Base-by-base conservation (phyloP, 2,113 vertebrate species). In the Platichthys flesus region DNA sequence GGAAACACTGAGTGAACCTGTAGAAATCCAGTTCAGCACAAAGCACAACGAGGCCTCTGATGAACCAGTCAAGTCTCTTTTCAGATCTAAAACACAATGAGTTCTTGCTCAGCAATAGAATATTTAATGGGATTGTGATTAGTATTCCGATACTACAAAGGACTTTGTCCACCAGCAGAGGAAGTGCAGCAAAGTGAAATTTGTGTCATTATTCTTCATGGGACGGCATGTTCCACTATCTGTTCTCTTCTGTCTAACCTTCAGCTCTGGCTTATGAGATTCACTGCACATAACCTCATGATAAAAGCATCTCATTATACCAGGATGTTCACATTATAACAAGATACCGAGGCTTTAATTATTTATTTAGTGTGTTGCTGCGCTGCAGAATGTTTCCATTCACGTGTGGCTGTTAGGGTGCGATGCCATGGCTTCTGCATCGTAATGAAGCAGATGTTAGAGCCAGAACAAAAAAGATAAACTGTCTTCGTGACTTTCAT, bases 181-280 rank as follows among this genome's bases (percentile, higher is more conserved):
- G 9, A 5, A 58, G 31, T 69, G 67, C 57, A 42, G 80, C 56
- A 75, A 75, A 78, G 71, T 82, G 63, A 70, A 80, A 75, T 40
- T 49, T 15, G 71, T 60, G 62, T 73, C 45, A 45, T 59, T 76
- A 37, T 82, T 83, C 80, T 83, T 87, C 45, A 67, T 54, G 20
- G 2, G 47, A 71, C 64, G 62, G 59, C 62, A 67, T 73, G 71
- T 77, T 79, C 54, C 49, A 0, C 58, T 71, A 78, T 81, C 82
- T 76, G 54, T 76, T 60, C 64, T 79, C 72, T 69, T 74, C 55
- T 42, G 67, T 76, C 60, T 62, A 71, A 86, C 79, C 76, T 86
- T 35, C 73, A 82, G 73, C 62, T 12, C 35, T 15, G 58, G 52
- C 73, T 69, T 71, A 60, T 69, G 71, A 73, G 73, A 68, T 65